Evolutionary conservation across 2,797 vertebrate genomes (phyloP).

Genomic region (Falco berigora): DNA sequence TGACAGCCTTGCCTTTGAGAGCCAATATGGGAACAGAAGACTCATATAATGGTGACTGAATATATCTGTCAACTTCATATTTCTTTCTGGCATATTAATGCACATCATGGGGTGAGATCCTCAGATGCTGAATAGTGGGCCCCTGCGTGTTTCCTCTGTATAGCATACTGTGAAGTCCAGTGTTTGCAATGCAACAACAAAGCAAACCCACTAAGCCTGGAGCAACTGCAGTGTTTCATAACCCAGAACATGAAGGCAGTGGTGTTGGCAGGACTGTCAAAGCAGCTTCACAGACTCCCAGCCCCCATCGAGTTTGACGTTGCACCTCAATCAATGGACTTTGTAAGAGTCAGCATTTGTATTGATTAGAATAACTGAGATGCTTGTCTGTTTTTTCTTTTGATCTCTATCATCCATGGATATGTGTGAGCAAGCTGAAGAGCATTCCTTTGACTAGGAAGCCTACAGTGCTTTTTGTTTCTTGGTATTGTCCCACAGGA

Average conservation of each 20-base stretch:
- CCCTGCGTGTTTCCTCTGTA: neutral
- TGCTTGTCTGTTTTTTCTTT: neutral
- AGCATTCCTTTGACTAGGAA: neutral
- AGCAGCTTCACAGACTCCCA: neutral
- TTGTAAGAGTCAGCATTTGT: constrained; percentile 13
- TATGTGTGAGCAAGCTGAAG: neutral
- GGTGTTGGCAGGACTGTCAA: neutral
- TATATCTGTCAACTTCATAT: neutral
- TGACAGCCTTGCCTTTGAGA: neutral
- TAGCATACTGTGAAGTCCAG: neutral
- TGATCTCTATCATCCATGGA: neutral
- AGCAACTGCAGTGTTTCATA: constrained; percentile 28
- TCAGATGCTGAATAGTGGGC: neutral
- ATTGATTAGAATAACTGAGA: neutral
- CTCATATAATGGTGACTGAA: neutral
- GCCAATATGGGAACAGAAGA: neutral
- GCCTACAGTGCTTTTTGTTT: neutral
- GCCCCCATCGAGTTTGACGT: neutral
- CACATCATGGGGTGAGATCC: neutral
- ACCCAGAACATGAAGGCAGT: neutral
- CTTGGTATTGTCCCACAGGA: neutral
- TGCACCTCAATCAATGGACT: neutral
- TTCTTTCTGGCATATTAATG: neutral
- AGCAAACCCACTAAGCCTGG: constrained; percentile 27
- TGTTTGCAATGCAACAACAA: constrained; percentile 1